Conservation (phyloP, 2,797 vertebrate species). For the Spea hammondii region DNA sequence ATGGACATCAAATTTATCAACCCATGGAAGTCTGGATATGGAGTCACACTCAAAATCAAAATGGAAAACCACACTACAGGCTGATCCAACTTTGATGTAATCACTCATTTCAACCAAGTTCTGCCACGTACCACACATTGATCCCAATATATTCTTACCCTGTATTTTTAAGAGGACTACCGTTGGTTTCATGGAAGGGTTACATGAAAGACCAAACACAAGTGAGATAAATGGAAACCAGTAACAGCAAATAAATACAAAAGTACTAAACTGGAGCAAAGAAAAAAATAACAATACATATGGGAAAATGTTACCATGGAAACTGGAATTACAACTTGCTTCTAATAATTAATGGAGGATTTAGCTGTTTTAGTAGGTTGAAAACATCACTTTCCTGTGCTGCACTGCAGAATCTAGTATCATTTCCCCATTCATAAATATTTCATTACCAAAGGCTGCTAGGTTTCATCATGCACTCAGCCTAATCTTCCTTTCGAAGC, state of each 20-base stretch:
- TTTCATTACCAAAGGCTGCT: constrained; percentile 73
- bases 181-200: no score
- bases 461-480: constrained; percentile 64
- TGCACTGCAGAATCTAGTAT: constrained; percentile 74
- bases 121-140: no score
- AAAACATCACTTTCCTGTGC: constrained; percentile 67
- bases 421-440: constrained; percentile 80
- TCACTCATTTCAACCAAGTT: no score
- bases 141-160: no score
- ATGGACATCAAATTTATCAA: no score
- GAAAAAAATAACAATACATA: constrained; percentile 60
- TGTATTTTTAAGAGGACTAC: no score
- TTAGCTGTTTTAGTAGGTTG: constrained; percentile 72
- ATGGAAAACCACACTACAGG: no score
- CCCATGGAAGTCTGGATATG: no score
- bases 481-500: constrained; percentile 60
- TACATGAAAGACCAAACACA: constrained; percentile 10
- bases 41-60: no score
- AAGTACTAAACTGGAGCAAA: constrained; percentile 60
- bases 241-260: constrained; percentile 61
- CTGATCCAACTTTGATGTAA: no score
- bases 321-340: constrained; percentile 71
- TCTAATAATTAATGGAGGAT: constrained; percentile 77
- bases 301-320: constrained; percentile 75
- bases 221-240: constrained; percentile 38